Evolutionary conservation across 2,797 vertebrate species (phyloP), one percentile per base, ranked within the genome.

Genomic region (Sebastes diaconus): DNA sequence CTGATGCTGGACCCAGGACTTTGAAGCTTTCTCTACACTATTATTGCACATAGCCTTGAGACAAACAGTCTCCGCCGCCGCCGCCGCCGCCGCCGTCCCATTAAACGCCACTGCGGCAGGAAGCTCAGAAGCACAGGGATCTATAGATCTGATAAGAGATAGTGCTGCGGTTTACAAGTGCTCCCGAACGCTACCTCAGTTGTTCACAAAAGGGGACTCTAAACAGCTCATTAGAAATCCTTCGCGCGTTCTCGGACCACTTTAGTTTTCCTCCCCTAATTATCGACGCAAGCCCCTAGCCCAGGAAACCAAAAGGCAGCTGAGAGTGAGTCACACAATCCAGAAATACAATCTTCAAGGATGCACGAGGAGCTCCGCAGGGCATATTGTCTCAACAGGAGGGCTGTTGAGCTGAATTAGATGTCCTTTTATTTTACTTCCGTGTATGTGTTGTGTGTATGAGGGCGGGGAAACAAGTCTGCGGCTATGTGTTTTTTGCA

Each of bases 111-210:
- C 81, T 88, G 92, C 86, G 24, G 86, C 85, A 89, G 77, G 64
- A 85, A 65, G 83, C 79, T 70, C 55, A 25, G 87, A 81, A 72
- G 84, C 85, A 66, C 81, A 0, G 74, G 79, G 80, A 86, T 89
- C 87, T 80, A 71, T 78, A 89, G 90, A 94, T 93, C 76, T 84
- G 91, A 91, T 89, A 63, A 84, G 77, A 87, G 89, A 92, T 82
- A 83, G 57, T 3, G 68, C 81, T 74, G 86, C 65, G 20, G 58
- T 84, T 86, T 84, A 83, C 78, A 81, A 79, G 85, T 24, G 74
- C 59, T 73, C 61, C 70, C 4, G 13, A 87, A 54, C 52, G 30
- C 34, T 46, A 64, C 70, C 68, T 70, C 74, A 18, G 79, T 80
- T 54, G 80, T 85, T 90, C 42, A 55, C 72, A 55, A 73, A 71